Conservation (phyloP, 2,797 vertebrate genomes). For the Sus cebifrons region DNA sequence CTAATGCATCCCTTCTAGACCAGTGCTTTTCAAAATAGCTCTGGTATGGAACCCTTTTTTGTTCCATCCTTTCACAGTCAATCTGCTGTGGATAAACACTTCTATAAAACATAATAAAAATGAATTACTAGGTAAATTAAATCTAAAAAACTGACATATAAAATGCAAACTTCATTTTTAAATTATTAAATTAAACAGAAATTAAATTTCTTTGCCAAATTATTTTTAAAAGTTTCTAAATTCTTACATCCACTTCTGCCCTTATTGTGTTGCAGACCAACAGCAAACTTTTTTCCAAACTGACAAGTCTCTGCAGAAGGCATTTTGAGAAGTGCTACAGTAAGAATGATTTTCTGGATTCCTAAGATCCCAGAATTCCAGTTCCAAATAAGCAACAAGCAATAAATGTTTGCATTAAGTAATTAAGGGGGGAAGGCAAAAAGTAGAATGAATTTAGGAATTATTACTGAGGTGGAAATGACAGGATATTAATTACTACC, state of each 20-base stretch:
- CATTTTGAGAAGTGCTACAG: neutral
- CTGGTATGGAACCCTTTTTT: neutral
- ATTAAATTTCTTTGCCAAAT: neutral
- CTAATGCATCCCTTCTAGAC: neutral
- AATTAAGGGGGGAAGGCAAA: neutral
- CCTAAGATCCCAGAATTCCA: neutral
- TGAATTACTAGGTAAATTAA: constrained; percentile 8
- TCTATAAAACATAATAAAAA: neutral
- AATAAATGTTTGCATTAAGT: neutral
- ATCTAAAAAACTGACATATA: neutral
- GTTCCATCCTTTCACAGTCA: neutral
- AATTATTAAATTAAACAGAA: constrained; percentile 32
- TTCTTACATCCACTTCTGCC: neutral
- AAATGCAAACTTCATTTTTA: neutral
- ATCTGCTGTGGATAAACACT: neutral
- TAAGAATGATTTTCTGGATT: neutral
- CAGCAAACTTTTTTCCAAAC: neutral
- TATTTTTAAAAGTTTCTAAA: neutral
- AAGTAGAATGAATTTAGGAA: neutral
- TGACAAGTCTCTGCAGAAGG: neutral
- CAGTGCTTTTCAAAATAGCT: neutral
- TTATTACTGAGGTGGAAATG: neutral
- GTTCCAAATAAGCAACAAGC: neutral
- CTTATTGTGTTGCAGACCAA: neutral
- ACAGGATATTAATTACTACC: neutral